These are phyloP conservation scores for Phycodurus eques DNA, from an alignment of 2,113 vertebrate species.

Conservation along the genomic window DNA sequence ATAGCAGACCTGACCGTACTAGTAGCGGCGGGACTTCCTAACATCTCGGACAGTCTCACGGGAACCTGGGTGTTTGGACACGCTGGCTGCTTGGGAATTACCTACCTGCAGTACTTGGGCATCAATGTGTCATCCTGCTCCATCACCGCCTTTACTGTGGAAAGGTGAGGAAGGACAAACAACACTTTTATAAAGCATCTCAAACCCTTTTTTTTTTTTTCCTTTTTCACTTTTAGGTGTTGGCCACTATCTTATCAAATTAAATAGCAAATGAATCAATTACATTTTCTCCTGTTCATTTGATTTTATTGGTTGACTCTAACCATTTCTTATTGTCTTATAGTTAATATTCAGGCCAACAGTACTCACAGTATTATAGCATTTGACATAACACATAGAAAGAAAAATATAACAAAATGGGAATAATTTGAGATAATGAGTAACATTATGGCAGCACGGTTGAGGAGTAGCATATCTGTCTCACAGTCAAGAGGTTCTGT, in stretches of 20 bases:
- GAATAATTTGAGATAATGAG: background rate
- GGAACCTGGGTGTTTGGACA: slow-evolving; percentile 78
- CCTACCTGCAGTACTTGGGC: slow-evolving; percentile 81
- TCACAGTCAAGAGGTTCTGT: background rate
- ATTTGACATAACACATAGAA: background rate
- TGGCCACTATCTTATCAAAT: background rate
- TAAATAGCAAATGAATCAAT: background rate
- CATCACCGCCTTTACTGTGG: slow-evolving; percentile 79
- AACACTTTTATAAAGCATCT: background rate
- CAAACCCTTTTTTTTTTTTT: background rate
- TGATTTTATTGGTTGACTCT: background rate
- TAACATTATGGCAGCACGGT: background rate
- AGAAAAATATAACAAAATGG: background rate
- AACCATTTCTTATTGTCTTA: background rate
- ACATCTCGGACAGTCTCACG: slow-evolving; percentile 74
- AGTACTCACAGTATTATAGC: background rate
- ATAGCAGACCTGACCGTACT: slow-evolving; percentile 78
- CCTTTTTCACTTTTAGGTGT: background rate
- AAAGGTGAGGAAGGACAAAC: slow-evolving; percentile 66
- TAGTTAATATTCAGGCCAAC: background rate
- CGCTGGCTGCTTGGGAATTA: slow-evolving; percentile 74
- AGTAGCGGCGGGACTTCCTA: slow-evolving; percentile 77
- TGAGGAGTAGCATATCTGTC: background rate
- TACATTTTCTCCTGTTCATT: background rate
- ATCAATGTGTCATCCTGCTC: slow-evolving; percentile 82